Evolutionary conservation across 1,140 invertebrate genomes (phyloP).

Genomic region (Triops cancriformis): DNA sequence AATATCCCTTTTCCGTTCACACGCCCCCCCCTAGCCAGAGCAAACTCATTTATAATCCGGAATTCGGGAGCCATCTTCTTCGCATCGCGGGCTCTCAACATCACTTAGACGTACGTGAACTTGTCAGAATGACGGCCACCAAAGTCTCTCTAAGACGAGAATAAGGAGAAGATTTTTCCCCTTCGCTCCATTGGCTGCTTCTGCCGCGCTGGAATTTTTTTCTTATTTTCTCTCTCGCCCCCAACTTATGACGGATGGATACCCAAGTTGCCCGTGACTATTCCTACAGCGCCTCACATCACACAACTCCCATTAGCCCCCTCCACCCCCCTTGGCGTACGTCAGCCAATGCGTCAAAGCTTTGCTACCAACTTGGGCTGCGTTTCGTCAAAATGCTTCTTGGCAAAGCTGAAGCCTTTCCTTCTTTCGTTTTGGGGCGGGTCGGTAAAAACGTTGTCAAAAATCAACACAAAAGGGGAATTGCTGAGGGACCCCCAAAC

Average conservation of each 20-base stretch:
- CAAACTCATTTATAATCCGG: not conserved
- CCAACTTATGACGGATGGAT: not conserved
- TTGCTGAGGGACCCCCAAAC: not conserved
- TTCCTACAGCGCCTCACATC: not conserved
- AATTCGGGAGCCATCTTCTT: not conserved
- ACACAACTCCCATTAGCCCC: not conserved
- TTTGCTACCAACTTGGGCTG: not conserved
- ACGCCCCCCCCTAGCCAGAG: too few species aligned
- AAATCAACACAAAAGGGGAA: not conserved
- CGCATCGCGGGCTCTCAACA: not conserved
- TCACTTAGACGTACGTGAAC: too few species aligned
- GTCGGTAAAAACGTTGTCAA: not conserved
- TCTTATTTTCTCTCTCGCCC: not conserved
- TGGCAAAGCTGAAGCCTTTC: too few species aligned
- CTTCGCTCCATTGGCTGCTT: too few species aligned
- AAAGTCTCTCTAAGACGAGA: too few species aligned
- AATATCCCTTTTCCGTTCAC: too few species aligned
- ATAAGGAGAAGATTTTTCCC: too few species aligned
- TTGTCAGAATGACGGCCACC: too few species aligned
- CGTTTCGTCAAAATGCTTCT: not conserved
- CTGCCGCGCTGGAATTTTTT: not conserved
- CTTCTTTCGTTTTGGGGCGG: too few species aligned
- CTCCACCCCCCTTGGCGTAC: not conserved
- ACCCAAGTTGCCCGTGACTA: not conserved
- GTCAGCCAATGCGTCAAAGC: constrained; percentile 8